Percentiles rank a stretch among this genome's conserved stretches.
phyloP scores from a whole-genome alignment of 2,888 invertebrate species.

The Scaptomyza tumidula region DNA sequence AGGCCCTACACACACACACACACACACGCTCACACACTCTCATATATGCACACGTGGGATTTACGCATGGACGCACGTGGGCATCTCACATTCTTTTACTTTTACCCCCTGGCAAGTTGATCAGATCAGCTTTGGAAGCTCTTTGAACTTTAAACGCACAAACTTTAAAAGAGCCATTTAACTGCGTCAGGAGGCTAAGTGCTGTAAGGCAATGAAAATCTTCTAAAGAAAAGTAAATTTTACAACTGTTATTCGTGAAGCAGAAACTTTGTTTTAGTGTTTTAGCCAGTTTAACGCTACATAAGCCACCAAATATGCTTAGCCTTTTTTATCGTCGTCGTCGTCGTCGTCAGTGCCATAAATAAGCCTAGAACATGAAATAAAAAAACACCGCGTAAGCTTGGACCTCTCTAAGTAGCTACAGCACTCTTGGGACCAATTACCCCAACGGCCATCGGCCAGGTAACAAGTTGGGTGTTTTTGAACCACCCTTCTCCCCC shows the following conservation, averaged over 20 bases:
- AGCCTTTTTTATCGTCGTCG: slow-evolving; percentile 71
- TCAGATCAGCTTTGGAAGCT: slow-evolving; percentile 35
- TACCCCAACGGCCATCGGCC: slow-evolving; percentile 51
- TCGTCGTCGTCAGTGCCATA: slow-evolving; percentile 58
- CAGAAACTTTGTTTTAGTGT: slow-evolving; percentile 41
- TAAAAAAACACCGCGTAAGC: slow-evolving; percentile 33
- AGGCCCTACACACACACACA: slow-evolving; percentile 31
- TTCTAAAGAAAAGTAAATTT: slow-evolving; percentile 55
- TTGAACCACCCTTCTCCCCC: slow-evolving; percentile 31
- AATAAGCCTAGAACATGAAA: slow-evolving; percentile 66
- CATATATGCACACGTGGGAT: slow-evolving; percentile 35
- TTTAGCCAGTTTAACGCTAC: slow-evolving; percentile 46
- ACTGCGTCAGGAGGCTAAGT: slow-evolving; percentile 31
- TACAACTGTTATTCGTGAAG: slow-evolving; percentile 41
- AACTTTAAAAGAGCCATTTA: slow-evolving; percentile 58
- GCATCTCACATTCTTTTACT: slow-evolving; percentile 22
- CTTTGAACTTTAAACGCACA: slow-evolving; percentile 62
- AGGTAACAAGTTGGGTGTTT: slow-evolving; percentile 64
- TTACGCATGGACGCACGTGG: slow-evolving; percentile 60
- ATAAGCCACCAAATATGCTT: slow-evolving; percentile 62
- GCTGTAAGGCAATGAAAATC: slow-evolving; percentile 49
- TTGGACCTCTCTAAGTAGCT: slow-evolving; percentile 75
- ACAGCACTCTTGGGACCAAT: slow-evolving; percentile 74
- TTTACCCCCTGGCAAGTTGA: slow-evolving; percentile 32
- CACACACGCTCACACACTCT: slow-evolving; percentile 4